Percentiles rank a stretch among this genome's conserved stretches.
phyloP scores from a whole-genome alignment of 2,113 vertebrate species.

The Macaca nemestrina region DNA sequence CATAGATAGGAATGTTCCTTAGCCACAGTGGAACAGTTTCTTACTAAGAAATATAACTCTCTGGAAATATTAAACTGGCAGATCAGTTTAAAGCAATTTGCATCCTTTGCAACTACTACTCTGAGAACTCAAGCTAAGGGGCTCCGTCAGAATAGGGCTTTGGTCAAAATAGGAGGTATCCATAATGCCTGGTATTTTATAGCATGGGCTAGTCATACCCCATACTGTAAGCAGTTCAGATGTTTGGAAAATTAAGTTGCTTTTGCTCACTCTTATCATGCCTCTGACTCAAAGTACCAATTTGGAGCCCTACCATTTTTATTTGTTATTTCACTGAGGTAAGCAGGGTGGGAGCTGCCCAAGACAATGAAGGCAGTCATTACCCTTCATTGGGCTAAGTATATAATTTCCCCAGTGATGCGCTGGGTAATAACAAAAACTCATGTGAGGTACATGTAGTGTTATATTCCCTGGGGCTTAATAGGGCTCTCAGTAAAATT shows the following conservation, averaged over 20 bases:
- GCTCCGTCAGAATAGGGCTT: not conserved
- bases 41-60: slow-evolving; percentile 36
- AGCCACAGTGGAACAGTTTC: not conserved
- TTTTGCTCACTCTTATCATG: slow-evolving; percentile 52
- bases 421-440: slow-evolving; percentile 87
- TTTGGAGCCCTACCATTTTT: slow-evolving; percentile 74
- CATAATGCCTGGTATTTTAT: not conserved
- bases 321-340: slow-evolving; percentile 80
- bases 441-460: slow-evolving; percentile 84
- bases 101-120: not conserved
- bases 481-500: slow-evolving; percentile 87
- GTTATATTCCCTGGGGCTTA: slow-evolving; percentile 85
- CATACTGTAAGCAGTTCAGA: slow-evolving; percentile 35
- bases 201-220: not conserved
- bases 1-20: slow-evolving; percentile 32
- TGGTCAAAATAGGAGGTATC: not conserved
- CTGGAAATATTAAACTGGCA: slow-evolving; percentile 41
- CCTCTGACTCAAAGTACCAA: slow-evolving; percentile 67
- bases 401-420: slow-evolving; percentile 87
- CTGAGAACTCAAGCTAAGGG: slow-evolving; percentile 9
- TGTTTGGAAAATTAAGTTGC: slow-evolving; percentile 73
- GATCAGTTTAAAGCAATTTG: not conserved
- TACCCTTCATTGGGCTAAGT: slow-evolving; percentile 84
- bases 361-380: slow-evolving; percentile 82
- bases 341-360: slow-evolving; percentile 79